A percentile compares a stretch with the other conserved stretches of the same genome.
Evolutionary conservation across 1,140 invertebrate species (phyloP).

Genomic region (Drosophila melanogaster): Release_6_plus_ISO1_MT NT_033779.5:3832001-3832500

Average conservation of each 20-base stretch:
- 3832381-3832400: conserved; percentile 81
- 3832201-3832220: conserved; percentile 41
- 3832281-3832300: conserved; percentile 65
- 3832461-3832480: no score
- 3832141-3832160: conserved; percentile 73
- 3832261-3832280: background rate
- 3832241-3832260: conserved; percentile 2
- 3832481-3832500: no score
- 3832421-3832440: conserved; percentile 4
- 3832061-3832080: background rate
- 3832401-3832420: conserved; percentile 45
- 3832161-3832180: conserved; percentile 80
- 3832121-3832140: conserved; percentile 43
- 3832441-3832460: background rate
- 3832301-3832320: conserved; percentile 74
- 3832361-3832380: conserved; percentile 30
- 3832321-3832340: conserved; percentile 21
- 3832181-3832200: conserved; percentile 34
- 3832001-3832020: no score
- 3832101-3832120: conserved; percentile 12
- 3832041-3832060: no score
- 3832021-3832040: no score
- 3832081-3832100: conserved; percentile 6
- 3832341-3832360: conserved; percentile 12
- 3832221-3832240: conserved; percentile 13